Evolutionary conservation across 2,888 invertebrate species (phyloP).

Genomic region (Campoplex capitator): DNA sequence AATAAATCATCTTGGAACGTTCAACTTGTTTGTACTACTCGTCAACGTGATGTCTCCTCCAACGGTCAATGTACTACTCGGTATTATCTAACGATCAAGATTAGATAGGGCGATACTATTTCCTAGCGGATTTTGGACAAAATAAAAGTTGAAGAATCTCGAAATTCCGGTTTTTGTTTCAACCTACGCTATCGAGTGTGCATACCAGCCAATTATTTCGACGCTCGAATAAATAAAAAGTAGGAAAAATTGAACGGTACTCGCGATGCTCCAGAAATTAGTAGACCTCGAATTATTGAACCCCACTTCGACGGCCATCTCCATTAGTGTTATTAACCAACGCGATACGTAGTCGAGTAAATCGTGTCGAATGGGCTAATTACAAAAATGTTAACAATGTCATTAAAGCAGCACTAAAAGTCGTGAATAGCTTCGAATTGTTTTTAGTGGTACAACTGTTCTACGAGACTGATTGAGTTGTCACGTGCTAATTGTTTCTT

Average conservation of each 20-base stretch:
- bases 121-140: neutral
- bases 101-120: neutral
- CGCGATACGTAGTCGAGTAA: neutral
- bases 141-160: neutral
- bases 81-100: neutral
- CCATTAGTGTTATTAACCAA: slow-evolving; percentile 19
- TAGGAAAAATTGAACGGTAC: slow-evolving; percentile 18
- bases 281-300: slow-evolving; percentile 56
- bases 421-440: neutral
- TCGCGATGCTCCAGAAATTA: slow-evolving; percentile 35
- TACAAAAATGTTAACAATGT: slow-evolving; percentile 15
- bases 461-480: slow-evolving; percentile 17
- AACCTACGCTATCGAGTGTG: neutral
- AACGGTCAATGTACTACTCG: neutral
- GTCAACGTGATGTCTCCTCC: neutral
- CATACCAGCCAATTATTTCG: neutral
- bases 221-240: neutral
- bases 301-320: slow-evolving; percentile 27
- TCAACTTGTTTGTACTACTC: neutral
- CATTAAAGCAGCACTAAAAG: neutral
- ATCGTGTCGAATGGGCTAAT: slow-evolving; percentile 12
- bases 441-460: slow-evolving; percentile 9
- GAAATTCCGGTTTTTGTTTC: neutral
- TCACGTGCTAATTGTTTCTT: slow-evolving; percentile 57
- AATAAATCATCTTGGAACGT: neutral